Evolutionary conservation across 2,888 invertebrate genomes (phyloP).

Genomic region (Branchellion lobata): DNA sequence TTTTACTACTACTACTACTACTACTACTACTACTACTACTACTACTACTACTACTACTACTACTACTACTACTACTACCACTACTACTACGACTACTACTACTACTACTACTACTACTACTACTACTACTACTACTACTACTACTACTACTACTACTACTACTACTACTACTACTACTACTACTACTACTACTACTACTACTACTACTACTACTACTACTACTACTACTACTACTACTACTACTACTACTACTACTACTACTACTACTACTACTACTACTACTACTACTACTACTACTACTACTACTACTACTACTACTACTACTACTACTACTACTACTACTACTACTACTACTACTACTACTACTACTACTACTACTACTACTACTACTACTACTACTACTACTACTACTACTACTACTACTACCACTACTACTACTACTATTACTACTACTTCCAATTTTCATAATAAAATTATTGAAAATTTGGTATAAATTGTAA

Average conservation of each 20-base stretch:
- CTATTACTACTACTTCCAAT: constrained; percentile 22
- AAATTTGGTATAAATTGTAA: neutral
- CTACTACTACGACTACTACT: too few relatives aligned
- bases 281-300: constrained; percentile 18
- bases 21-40: constrained; percentile 3
- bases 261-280: too few relatives aligned
- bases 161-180: constrained; percentile 36
- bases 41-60: constrained; percentile 24
- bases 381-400: constrained; percentile 33
- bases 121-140: constrained; percentile 35
- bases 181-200: constrained; percentile 32
- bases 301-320: constrained; percentile 34
- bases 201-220: constrained; percentile 37
- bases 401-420: too few relatives aligned
- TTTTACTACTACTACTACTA: too few relatives aligned
- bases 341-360: constrained; percentile 37
- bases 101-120: constrained; percentile 11
- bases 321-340: constrained; percentile 34
- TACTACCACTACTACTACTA: constrained; percentile 15
- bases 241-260: too few relatives aligned
- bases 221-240: constrained; percentile 36
- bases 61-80: constrained; percentile 4
- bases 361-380: constrained; percentile 38
- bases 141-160: constrained; percentile 37
- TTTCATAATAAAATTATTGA: too few relatives aligned